These are phyloP conservation scores for Capitella teleta DNA, from an alignment of 1,140 invertebrate genomes.

Conservation along the genomic window DNA sequence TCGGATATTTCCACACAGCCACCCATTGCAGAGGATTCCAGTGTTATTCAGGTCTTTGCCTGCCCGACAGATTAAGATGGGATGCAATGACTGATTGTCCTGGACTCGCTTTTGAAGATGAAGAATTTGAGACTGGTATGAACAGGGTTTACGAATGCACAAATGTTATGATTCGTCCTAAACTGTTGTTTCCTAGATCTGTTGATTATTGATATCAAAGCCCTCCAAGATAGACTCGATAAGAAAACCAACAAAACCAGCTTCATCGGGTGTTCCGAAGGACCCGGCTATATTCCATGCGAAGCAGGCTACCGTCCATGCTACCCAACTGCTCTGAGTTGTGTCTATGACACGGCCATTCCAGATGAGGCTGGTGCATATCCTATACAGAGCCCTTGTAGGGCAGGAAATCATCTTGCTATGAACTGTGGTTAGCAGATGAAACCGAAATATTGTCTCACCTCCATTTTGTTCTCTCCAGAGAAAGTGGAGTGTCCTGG, in stretches of 20 bases:
- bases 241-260: no score
- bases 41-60: conserved; percentile 4
- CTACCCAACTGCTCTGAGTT: not conserved
- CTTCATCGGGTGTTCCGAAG: no score
- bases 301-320: no score
- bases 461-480: not conserved
- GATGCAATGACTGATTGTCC: conserved; percentile 2
- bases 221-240: no score
- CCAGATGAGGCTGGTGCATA: not conserved
- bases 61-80: not conserved
- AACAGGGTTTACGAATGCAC: no score
- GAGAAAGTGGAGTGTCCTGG: not conserved
- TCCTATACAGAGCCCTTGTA: not conserved
- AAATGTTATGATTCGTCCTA: no score
- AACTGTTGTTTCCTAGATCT: no score
- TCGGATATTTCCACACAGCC: not conserved
- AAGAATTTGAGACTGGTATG: not conserved
- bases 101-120: conserved; percentile 1
- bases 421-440: not conserved
- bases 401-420: not conserved
- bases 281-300: no score
- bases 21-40: conserved; percentile 5
- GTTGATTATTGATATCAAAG: no score
- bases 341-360: conserved; percentile 1
- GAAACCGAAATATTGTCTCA: not conserved